Evolutionary conservation across 2,113 vertebrate genomes (phyloP).

Genomic region (Ophiodon elongatus): DNA sequence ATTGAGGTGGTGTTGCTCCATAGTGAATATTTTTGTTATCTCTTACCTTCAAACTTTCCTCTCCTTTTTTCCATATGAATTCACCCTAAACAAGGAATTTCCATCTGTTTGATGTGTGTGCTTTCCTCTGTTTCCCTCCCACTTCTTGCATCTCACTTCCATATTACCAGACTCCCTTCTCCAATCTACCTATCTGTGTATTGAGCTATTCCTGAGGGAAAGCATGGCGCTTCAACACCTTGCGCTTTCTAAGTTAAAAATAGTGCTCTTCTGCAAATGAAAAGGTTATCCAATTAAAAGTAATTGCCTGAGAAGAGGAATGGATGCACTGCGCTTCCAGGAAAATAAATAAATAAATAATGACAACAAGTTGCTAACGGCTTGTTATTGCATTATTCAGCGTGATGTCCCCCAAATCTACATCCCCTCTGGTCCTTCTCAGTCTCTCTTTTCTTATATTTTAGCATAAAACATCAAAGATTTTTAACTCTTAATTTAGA

Average conservation of each 20-base stretch:
- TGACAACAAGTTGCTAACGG: constrained; percentile 59
- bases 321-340: constrained; percentile 40
- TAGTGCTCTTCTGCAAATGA: constrained; percentile 66
- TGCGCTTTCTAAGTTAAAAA: constrained; percentile 72
- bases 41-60: constrained; percentile 52
- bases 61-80: constrained; percentile 47
- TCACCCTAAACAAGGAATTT: constrained; percentile 70
- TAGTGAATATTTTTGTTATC: constrained; percentile 49
- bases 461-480: constrained; percentile 70
- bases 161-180: constrained; percentile 62
- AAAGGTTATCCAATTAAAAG: constrained; percentile 83
- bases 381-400: constrained; percentile 69
- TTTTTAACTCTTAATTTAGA: constrained; percentile 51
- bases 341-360: constrained; percentile 68
- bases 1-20: constrained; percentile 22
- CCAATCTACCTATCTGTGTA: constrained; percentile 55
- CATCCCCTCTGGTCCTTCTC: constrained; percentile 23
- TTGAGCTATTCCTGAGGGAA: constrained; percentile 56
- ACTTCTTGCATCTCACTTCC: constrained; percentile 67
- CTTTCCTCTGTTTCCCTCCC: constrained; percentile 55
- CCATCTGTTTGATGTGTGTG: constrained; percentile 73
- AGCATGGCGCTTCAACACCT: constrained; percentile 52
- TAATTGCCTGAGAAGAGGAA: constrained; percentile 72
- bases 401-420: constrained; percentile 48
- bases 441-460: constrained; percentile 47